These are phyloP conservation scores for Chamaetylas fuelleborni DNA, from an alignment of 2,113 vertebrate genomes.

Conservation along the genomic window DNA sequence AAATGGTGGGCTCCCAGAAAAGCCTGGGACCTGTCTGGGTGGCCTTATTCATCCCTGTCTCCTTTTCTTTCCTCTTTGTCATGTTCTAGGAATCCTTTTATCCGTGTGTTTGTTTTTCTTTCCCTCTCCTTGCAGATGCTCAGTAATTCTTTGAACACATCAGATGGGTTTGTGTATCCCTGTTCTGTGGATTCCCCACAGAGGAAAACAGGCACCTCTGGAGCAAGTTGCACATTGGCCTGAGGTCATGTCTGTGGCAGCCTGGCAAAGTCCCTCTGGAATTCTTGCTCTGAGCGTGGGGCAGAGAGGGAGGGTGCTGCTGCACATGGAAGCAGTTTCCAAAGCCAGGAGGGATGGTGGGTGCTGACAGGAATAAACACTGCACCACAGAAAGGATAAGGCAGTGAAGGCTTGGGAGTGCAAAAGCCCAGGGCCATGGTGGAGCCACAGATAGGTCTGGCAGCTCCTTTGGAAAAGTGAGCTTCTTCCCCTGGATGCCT, in stretches of 20 bases:
- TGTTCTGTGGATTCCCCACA: not conserved
- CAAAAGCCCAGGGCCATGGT: not conserved
- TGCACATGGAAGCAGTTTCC: not conserved
- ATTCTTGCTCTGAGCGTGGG: not conserved
- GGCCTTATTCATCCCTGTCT: conserved; percentile 57
- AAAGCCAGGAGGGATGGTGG: not conserved
- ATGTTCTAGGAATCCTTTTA: conserved; percentile 64
- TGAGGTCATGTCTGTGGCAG: conserved; percentile 51
- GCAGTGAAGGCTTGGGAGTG: not conserved
- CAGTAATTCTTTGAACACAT: conserved; percentile 51
- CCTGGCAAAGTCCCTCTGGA: conserved; percentile 1
- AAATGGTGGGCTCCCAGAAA: not conserved
- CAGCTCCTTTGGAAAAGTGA: not conserved
- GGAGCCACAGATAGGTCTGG: not conserved
- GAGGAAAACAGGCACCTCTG: conserved; percentile 41
- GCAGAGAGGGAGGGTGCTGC: not conserved
- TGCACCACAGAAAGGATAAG: not conserved
- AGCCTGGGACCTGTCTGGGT: conserved; percentile 37
- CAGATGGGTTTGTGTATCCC: conserved; percentile 26
- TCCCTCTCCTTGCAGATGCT: conserved; percentile 54
- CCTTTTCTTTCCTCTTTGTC: conserved; percentile 51
- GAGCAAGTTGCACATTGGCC: not conserved
- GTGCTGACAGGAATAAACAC: not conserved
- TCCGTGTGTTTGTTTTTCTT: conserved; percentile 55
- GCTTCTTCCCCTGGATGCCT: not conserved